A percentile compares a stretch with the other conserved stretches of the same genome.
Evolutionary conservation across 2,888 invertebrate species (phyloP).

Genomic region (Leptinotarsa juncta): DNA sequence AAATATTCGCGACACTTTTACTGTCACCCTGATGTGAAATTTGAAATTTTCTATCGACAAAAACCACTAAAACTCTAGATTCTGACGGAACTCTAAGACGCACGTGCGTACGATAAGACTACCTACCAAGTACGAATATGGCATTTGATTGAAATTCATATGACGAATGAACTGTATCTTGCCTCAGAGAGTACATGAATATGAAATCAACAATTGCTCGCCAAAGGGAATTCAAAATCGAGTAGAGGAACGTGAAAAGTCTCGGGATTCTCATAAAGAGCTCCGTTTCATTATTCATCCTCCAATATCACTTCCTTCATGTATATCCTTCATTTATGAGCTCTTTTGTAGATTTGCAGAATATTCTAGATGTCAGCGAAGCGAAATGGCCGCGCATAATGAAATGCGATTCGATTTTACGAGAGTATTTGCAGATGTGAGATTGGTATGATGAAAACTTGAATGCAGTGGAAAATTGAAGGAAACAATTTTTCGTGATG

Average conservation of each 20-base stretch:
- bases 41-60: too few species aligned
- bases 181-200: background rate
- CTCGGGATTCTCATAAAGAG: background rate
- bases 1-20: too few species aligned
- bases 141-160: background rate
- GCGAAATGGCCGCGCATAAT: background rate
- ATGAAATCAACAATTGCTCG: background rate
- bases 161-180: background rate
- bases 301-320: background rate
- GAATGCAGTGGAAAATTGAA: conserved; percentile 2
- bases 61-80: too few species aligned
- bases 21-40: too few species aligned
- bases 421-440: conserved; percentile 2
- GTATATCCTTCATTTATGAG: conserved; percentile 7
- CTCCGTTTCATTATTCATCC: background rate
- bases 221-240: background rate
- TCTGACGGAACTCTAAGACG: too few species aligned
- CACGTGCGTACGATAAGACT: too few species aligned
- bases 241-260: background rate
- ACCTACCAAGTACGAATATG: background rate
- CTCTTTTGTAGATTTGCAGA: conserved; percentile 2
- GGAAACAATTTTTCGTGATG: background rate
- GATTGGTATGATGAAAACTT: background rate
- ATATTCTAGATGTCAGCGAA: conserved; percentile 6
- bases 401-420: background rate